Evolutionary conservation across 2,797 vertebrate species (phyloP), one percentile per base, ranked within the genome.

Genomic region (Eupleurogrammus muticus): DNA sequence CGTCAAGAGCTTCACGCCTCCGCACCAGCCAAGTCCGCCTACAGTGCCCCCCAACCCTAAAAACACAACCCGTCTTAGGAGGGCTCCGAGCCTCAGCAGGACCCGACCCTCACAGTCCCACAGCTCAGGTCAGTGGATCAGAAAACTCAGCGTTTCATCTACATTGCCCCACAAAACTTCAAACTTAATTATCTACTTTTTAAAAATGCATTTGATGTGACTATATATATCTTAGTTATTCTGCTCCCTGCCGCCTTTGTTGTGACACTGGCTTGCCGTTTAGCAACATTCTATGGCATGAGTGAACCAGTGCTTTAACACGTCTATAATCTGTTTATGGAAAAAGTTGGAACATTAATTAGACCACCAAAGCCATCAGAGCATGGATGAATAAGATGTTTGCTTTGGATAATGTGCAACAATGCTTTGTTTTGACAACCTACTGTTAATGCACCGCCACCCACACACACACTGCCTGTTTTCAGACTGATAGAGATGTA

Each of bases 31-130:
- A 0, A 93, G 92, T 47, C 94, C 94, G 3, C 94, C 94, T 10
- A 83, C 88, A 1, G 75, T 87, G 32, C 89, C 92, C 23, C 91
- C 92, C 13, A 91, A 90, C 66, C 72, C 90, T 13, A 92, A 89
- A 78, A 88, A 85, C 46, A 17, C 44, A 4, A 77, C 92, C 19
- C 85, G 92, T 1, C 58, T 95, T 5, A 94, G 93, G 75, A 94
- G 92, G 79, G 88, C 93, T 0, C 85, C 92, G 0, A 95, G 92
- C 83, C 89, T 96, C 71, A 96, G 82, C 85, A 93, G 92, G 54
- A 83, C 88, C 2, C 86, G 77, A 5, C 91, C 93, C n/a, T 86
- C 91, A 0, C 80, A 86, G 21, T 92, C 93, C 60, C 91, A 94
- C 32, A 93, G 94, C 81, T 92, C 94, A 84, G 95, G 95, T 97